phyloP scores from a whole-genome alignment of 53 echinoderm and acorn worm genomes.

The Luidia sarsii region DNA sequence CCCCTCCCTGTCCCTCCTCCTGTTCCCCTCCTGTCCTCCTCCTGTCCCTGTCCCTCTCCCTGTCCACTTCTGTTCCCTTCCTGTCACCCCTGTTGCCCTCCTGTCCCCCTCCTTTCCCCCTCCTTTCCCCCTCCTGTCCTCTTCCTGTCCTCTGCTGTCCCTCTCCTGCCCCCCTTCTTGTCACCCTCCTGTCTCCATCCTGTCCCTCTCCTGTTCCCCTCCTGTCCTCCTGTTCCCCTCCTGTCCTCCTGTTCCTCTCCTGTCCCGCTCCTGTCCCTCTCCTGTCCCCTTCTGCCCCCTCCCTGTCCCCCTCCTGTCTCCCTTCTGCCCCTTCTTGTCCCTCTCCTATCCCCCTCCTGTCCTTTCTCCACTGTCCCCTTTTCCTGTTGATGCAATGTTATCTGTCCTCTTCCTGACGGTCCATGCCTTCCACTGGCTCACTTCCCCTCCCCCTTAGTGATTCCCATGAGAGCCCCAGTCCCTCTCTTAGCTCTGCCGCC shows the following conservation, averaged over 20 bases:
- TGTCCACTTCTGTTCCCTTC: neutral
- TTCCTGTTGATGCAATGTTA: no score
- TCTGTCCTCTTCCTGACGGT: neutral
- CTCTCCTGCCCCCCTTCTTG: neutral
- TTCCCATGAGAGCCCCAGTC: slow-evolving; percentile 26
- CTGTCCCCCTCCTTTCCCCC: neutral
- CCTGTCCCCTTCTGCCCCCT: neutral
- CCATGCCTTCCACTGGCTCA: neutral
- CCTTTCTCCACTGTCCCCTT: no score
- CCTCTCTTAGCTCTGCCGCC: slow-evolving; percentile 25
- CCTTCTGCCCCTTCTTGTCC: neutral
- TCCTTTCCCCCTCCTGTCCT: neutral
- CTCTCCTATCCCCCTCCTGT: no score
- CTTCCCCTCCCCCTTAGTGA: neutral
- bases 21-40: no score
- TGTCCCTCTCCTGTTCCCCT: neutral
- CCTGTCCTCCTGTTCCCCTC: neutral
- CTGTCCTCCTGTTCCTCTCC: neutral
- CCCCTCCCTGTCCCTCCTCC: no score
- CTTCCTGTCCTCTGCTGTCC: neutral
- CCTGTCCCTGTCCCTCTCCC: neutral
- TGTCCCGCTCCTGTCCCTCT: no score
- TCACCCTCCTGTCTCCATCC: neutral
- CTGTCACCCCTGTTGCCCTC: neutral
- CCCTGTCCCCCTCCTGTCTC: neutral